phyloP scores from a whole-genome alignment of 1,140 invertebrate species.

The Polypedilum pembai region DNA sequence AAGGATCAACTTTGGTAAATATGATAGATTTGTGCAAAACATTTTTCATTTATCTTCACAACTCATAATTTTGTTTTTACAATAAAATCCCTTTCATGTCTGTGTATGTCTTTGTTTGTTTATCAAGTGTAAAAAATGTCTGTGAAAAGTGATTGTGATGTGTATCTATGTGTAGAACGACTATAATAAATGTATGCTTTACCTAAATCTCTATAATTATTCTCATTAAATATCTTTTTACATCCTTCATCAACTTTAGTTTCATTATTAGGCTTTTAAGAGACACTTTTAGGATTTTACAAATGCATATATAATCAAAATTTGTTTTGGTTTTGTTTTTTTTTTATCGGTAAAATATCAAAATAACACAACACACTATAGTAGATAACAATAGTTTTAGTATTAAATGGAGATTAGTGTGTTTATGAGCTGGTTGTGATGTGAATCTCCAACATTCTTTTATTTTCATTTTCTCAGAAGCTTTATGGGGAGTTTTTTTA shows the following conservation, averaged over 20 bases:
- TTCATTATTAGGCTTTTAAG: constrained; percentile 25
- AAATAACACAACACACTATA: background rate
- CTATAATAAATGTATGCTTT: no score
- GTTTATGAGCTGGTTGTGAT: background rate
- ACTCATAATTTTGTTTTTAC: no score
- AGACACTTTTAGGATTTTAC: constrained; percentile 28
- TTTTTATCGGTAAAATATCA: no score
- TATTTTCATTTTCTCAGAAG: background rate
- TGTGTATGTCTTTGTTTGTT: no score
- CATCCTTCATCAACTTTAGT: background rate
- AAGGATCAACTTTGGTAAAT: no score
- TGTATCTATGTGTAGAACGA: no score
- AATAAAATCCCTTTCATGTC: no score
- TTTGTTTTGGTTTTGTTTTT: background rate
- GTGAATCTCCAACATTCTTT: background rate
- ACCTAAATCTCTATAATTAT: no score
- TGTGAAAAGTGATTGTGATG: no score
- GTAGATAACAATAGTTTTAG: background rate
- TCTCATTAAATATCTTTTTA: background rate
- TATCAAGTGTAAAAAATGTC: no score
- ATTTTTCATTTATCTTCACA: no score
- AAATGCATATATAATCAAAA: background rate
- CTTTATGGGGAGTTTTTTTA: background rate
- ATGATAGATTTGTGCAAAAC: no score
- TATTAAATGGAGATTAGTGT: background rate